Evolutionary conservation across 2,797 vertebrate genomes (phyloP).

Genomic region (Alectoris magna): DNA sequence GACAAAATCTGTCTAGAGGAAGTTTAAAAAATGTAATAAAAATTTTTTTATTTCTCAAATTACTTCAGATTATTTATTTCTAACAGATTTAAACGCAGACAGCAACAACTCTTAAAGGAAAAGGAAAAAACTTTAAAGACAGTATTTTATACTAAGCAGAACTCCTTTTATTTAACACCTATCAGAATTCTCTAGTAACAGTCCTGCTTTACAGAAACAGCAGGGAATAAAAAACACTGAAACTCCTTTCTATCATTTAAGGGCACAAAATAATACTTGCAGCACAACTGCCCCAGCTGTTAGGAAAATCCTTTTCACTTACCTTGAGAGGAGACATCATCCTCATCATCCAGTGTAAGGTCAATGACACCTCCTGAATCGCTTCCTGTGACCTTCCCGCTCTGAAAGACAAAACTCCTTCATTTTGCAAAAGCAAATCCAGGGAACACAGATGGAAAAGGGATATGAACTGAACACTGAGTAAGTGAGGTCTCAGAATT

Average conservation of each 20-base stretch:
- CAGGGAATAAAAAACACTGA: not conserved
- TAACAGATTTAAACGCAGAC: not conserved
- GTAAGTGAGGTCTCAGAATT: not conserved
- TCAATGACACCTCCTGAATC: slow-evolving; percentile 91
- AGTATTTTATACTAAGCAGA: not conserved
- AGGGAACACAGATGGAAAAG: slow-evolving; percentile 8
- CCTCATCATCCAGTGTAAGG: slow-evolving; percentile 97
- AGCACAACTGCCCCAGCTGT: not conserved
- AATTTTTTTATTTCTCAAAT: not conserved
- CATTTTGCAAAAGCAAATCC: slow-evolving; percentile 71
- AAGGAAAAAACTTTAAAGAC: not conserved
- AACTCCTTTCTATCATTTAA: not conserved
- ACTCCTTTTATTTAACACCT: not conserved
- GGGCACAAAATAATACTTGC: not conserved
- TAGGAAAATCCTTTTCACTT: not conserved
- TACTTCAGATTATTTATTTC: not conserved
- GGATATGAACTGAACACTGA: not conserved
- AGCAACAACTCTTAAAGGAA: not conserved
- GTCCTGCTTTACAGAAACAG: not conserved
- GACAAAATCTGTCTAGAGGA: not conserved
- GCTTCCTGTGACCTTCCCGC: slow-evolving; percentile 81
- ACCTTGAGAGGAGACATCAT: slow-evolving; percentile 82
- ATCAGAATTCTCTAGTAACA: not conserved
- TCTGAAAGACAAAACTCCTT: slow-evolving; percentile 80
- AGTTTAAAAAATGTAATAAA: not conserved